Evolutionary conservation across 2,113 vertebrate species (phyloP).

Genomic region (Rousettus leschenaultii): DNA sequence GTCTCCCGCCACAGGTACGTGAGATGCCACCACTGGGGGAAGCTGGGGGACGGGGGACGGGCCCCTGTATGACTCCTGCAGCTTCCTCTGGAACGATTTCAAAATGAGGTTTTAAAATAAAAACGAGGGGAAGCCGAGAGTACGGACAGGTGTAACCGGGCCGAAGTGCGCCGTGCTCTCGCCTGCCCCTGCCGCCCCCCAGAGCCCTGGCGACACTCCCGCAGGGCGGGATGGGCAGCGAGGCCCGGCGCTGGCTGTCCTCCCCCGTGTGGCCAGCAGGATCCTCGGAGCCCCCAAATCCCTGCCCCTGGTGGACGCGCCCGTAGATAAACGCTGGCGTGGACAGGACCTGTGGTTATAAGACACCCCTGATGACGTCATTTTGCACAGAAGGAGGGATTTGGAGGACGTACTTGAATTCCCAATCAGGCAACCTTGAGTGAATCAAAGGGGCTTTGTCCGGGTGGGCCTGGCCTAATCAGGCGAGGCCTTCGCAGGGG

Average conservation of each 20-base stretch:
- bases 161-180: rapidly evolving
- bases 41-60: neutral
- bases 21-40: neutral
- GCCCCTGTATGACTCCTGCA: neutral
- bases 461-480: neutral
- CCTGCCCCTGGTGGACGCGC: neutral
- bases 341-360: neutral
- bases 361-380: too few species aligned
- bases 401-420: neutral
- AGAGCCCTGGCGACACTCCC: neutral
- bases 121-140: neutral
- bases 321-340: rapidly evolving
- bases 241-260: neutral
- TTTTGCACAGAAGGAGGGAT: neutral
- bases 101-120: neutral
- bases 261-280: neutral
- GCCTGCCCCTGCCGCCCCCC: neutral
- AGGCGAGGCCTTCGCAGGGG: neutral
- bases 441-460: neutral
- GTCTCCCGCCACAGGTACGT: rapidly evolving
- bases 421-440: neutral
- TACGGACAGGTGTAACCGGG: neutral
- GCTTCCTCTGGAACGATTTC: neutral
- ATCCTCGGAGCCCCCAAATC: neutral
- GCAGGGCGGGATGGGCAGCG: rapidly evolving